Conservation (phyloP, 2,888 invertebrate genomes). For the Campaea margaritaria region DNA sequence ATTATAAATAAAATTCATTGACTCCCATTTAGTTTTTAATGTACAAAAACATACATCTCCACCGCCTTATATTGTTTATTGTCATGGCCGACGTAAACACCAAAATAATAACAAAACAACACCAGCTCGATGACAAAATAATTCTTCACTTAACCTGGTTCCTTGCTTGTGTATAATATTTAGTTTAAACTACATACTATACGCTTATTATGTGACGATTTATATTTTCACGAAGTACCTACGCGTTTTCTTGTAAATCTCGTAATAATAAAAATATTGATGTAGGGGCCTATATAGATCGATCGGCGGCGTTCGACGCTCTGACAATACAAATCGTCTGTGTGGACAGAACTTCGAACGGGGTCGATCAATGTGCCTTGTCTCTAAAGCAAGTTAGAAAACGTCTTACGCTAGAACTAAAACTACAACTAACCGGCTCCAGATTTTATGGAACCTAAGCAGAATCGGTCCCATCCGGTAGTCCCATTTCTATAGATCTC, state of each 20-base stretch:
- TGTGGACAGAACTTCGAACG: no score
- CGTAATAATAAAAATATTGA: no score
- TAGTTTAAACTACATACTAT: not conserved
- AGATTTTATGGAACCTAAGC: no score
- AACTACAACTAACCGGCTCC: no score
- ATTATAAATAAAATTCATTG: conserved; percentile 84
- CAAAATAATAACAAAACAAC: conserved; percentile 35
- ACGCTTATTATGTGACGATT: conserved; percentile 4
- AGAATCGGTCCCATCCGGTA: no score
- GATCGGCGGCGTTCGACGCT: no score
- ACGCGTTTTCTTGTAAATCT: not conserved
- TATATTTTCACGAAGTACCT: not conserved
- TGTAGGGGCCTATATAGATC: no score
- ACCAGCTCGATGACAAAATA: not conserved
- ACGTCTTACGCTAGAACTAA: no score
- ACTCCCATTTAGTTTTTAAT: conserved; percentile 80
- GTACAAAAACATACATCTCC: conserved; percentile 73
- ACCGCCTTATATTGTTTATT: conserved; percentile 55
- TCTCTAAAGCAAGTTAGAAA: no score
- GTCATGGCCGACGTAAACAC: conserved; percentile 63
- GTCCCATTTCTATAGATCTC: no score
- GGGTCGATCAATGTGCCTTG: no score
- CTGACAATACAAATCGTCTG: no score
- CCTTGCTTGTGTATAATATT: conserved; percentile 6
- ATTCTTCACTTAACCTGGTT: conserved; percentile 16